Base-by-base conservation (phyloP, 2,888 invertebrate species). In the Schrankia costaestrigalis region DNA sequence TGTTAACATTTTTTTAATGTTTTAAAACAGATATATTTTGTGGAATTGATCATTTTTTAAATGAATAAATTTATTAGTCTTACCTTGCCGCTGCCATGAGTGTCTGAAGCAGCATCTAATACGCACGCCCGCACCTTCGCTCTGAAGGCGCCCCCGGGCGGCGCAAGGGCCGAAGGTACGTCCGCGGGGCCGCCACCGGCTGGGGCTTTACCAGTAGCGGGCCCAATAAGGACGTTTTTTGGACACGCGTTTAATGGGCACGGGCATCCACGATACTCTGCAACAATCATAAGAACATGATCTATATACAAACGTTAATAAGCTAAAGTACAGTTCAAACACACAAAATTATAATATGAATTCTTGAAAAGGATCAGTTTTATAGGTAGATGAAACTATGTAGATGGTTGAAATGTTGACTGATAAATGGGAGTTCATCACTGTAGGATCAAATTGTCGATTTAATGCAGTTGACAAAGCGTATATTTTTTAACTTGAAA, bases 191-290 rank as follows among this genome's bases (percentile, higher is more conserved):
- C 91, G 89, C 89, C 89, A 89, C 91, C 89, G 86, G 90, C 89
- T 91, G 95, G 95, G 93, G 93, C 93, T 93, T 94, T 95, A 95
- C 95, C 95, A 95, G 95, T 95, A 95, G 94, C 95, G 94, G 95
- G 95, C 93, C 96, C 96, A 96, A 95, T 95, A 95, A 92, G 95
- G 93, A 94, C 96, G 96, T 96, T 96, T 96, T 96, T 96, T 96
- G 96, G 95, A 96, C 95, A 96, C 92, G 95, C 93, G 90, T 95
- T 95, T 91, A 95, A 92, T 89, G 95, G 95, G 91, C 95, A 96
- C 69, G 95, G 94, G 87, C 96, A 95, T 86, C 91, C 90, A 58
- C 85, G 78, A 41, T 86, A 86, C 72, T 87, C 86, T 87, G 75
- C 8, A 75, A 75, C 15, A 52, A 49, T 22, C 2, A 18, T n/a